A percentile compares a stretch with the other conserved stretches of the same genome.
These are phyloP conservation scores for Spodoptera frugiperda DNA, from an alignment of 1,140 invertebrate species.

Conservation along the genomic window DNA sequence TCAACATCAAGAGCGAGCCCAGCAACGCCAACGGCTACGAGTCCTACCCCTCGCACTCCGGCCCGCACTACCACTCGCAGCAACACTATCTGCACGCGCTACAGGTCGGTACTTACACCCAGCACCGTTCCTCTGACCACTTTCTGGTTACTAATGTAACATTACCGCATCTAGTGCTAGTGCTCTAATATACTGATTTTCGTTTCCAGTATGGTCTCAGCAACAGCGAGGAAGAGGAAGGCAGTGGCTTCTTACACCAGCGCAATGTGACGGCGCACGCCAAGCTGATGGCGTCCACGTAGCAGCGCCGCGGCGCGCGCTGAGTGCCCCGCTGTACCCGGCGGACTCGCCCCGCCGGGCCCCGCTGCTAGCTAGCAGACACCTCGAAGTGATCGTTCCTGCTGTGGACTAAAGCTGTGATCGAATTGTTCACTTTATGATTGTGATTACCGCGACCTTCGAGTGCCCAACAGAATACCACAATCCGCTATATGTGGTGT, in stretches of 20 bases:
- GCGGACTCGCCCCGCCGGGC: too few relatives aligned
- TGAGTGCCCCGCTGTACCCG: background rate
- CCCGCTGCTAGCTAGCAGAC: too few relatives aligned
- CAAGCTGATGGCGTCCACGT: slow-evolving; percentile 93
- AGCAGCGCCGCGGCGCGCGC: slow-evolving; percentile 61
- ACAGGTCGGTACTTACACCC: slow-evolving; percentile 60
- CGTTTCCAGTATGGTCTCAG: slow-evolving; percentile 73
- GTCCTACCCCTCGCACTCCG: slow-evolving; percentile 66
- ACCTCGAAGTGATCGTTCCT: too few relatives aligned
- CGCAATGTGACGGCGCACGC: slow-evolving; percentile 93
- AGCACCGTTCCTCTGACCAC: too few relatives aligned
- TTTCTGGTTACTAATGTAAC: too few relatives aligned
- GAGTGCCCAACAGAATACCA: too few relatives aligned
- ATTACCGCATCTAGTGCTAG: too few relatives aligned
- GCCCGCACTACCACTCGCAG: slow-evolving; percentile 76
- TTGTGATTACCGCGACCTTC: too few relatives aligned
- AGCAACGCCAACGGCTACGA: slow-evolving; percentile 72
- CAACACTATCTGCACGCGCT: slow-evolving; percentile 78
- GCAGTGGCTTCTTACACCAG: slow-evolving; percentile 91
- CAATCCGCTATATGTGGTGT: too few relatives aligned
- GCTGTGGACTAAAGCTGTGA: too few relatives aligned
- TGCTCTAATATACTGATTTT: background rate
- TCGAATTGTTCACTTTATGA: too few relatives aligned
- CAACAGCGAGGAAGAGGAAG: slow-evolving; percentile 82
- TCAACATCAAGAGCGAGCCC: slow-evolving; percentile 85